Conservation (phyloP, 2,888 invertebrate genomes). For the Leuctra nigra region DNA sequence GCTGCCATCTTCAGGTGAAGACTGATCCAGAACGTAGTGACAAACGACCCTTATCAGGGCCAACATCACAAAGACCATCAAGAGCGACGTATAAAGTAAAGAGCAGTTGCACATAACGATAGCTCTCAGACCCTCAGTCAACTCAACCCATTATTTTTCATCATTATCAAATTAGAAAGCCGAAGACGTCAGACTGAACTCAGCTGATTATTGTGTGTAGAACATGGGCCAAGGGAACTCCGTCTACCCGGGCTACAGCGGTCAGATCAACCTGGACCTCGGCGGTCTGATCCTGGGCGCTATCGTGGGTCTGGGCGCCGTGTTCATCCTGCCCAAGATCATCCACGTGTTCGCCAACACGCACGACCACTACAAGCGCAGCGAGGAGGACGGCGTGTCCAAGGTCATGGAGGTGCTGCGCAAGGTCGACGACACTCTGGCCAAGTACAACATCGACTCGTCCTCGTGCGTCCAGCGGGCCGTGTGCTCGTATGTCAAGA, state of each 20-base stretch:
- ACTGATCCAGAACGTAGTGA: no score
- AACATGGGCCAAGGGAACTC: conserved; percentile 4
- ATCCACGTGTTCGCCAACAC: conserved; percentile 60
- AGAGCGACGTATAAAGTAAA: no score
- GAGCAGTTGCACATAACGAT: no score
- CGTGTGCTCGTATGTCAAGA: conserved; percentile 49
- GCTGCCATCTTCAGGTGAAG: no score
- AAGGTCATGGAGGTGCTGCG: conserved; percentile 54
- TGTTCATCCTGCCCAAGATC: conserved; percentile 71
- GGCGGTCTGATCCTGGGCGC: conserved; percentile 77
- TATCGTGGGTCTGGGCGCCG: conserved; percentile 71
- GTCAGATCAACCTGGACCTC: conserved; percentile 69
- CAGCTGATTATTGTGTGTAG: no score
- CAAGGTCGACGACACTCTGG: conserved; percentile 58
- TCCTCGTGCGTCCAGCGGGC: conserved; percentile 63
- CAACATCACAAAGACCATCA: no score
- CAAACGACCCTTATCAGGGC: no score
- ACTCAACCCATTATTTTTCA: no score
- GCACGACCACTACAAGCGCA: conserved; percentile 12
- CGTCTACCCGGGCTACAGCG: conserved; percentile 19
- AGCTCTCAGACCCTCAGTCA: no score
- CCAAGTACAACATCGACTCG: conserved; percentile 64
- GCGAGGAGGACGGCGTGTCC: background rate
- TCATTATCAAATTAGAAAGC: no score
- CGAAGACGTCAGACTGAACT: no score